A percentile compares a stretch with the other conserved stretches of the same genome.
These are phyloP conservation scores for Drosophila punjabiensis DNA, from an alignment of 1,140 invertebrate species.

Conservation along the genomic window DNA sequence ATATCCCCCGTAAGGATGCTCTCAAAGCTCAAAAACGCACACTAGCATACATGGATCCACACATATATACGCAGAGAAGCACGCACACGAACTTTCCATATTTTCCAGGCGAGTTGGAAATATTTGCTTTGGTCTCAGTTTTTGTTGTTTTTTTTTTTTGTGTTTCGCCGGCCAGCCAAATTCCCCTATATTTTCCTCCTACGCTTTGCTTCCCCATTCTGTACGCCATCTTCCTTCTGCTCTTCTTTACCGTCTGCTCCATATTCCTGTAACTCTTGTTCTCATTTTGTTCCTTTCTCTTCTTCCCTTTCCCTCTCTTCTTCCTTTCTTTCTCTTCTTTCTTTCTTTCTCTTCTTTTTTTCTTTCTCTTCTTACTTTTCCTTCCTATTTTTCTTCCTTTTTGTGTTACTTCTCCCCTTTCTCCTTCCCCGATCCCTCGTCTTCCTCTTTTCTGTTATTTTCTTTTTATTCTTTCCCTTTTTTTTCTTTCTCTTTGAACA, in stretches of 20 bases:
- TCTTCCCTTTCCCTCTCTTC: not conserved
- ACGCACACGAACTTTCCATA: slow-evolving; percentile 61
- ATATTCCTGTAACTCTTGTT: not conserved
- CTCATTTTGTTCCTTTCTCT: not conserved
- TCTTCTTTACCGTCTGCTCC: not conserved
- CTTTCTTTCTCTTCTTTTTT: not conserved
- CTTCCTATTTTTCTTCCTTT: not conserved
- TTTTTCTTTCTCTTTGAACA: too few relatives aligned
- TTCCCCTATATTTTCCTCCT: not conserved
- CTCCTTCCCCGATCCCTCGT: not conserved
- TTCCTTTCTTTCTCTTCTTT: not conserved
- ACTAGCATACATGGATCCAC: slow-evolving; percentile 16
- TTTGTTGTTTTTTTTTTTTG: slow-evolving; percentile 3
- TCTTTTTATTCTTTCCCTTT: too few relatives aligned
- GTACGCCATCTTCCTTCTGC: not conserved
- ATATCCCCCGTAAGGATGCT: slow-evolving; percentile 19
- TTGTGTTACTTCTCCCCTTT: not conserved
- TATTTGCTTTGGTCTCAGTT: slow-evolving; percentile 52
- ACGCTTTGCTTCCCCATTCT: not conserved
- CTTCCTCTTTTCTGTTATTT: not conserved
- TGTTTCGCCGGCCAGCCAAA: slow-evolving; percentile 24
- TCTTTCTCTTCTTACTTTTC: not conserved
- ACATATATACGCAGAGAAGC: slow-evolving; percentile 12
- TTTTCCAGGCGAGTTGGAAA: slow-evolving; percentile 73
- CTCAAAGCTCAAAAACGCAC: slow-evolving; percentile 22